These are phyloP conservation scores for Phainopepla nitens DNA, from an alignment of 2,113 vertebrate species.

Conservation along the genomic window DNA sequence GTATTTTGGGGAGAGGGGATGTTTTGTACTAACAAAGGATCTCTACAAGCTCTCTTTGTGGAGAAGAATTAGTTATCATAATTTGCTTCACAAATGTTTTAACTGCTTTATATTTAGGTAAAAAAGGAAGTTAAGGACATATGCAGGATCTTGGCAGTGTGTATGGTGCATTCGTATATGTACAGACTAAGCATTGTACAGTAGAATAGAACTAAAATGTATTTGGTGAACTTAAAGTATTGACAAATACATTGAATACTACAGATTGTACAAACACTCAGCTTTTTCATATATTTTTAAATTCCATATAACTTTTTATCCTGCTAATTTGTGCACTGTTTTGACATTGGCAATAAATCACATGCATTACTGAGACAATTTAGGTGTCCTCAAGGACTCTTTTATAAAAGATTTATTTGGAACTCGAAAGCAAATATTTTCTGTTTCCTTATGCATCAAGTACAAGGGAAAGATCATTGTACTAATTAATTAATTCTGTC, in stretches of 20 bases:
- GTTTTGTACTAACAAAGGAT: not conserved
- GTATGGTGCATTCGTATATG: not conserved
- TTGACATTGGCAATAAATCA: not conserved
- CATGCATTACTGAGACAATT: not conserved
- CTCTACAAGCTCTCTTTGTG: not conserved
- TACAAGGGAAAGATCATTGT: not conserved
- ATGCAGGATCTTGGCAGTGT: not conserved
- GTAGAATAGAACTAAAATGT: not conserved
- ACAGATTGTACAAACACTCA: not conserved
- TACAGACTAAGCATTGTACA: not conserved
- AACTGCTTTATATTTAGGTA: not conserved
- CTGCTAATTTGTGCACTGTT: not conserved
- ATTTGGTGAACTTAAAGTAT: not conserved
- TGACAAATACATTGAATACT: not conserved
- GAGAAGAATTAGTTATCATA: not conserved
- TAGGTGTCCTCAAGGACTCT: not conserved
- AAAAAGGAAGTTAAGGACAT: not conserved
- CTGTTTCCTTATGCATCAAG: not conserved
- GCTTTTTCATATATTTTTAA: not conserved
- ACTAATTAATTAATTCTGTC: not conserved
- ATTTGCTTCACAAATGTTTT: not conserved
- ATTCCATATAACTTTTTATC: not conserved
- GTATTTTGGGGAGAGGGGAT: not conserved
- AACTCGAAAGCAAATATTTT: not conserved
- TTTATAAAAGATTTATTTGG: not conserved